phyloP scores from a whole-genome alignment of 2,888 invertebrate species.

The Tupiocoris notatus region DNA sequence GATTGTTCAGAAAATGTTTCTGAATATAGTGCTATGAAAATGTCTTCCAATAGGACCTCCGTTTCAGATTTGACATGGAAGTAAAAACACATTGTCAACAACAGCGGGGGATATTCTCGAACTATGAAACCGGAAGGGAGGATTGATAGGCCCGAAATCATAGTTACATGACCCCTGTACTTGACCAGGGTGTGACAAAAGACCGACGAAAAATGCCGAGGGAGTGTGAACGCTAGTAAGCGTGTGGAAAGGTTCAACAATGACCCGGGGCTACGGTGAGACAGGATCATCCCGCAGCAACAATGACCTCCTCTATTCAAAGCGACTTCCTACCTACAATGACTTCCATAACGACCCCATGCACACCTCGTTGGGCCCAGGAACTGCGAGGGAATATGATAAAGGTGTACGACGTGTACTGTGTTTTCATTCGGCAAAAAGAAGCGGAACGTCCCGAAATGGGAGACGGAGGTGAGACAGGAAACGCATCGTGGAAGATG shows the following conservation, averaged over 20 bases:
- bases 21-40: no score
- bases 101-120: not conserved
- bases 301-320: not conserved
- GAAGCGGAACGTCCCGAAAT: not conserved
- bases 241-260: not conserved
- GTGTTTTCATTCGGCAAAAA: not conserved
- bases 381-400: not conserved
- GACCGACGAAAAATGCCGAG: no score
- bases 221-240: not conserved
- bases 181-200: no score
- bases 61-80: no score
- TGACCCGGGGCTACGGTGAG: not conserved
- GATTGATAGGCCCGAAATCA: not conserved
- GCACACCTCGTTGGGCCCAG: not conserved
- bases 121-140: not conserved
- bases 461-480: not conserved
- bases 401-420: not conserved
- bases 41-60: no score
- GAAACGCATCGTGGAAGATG: not conserved
- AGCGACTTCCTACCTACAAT: not conserved
- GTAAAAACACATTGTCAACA: no score
- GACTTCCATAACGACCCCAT: not conserved
- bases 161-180: no score
- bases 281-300: not conserved
- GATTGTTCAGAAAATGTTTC: no score